These are phyloP conservation scores for Acrocephalus kingi DNA, from an alignment of 2,113 vertebrate species.

Conservation along the genomic window DNA sequence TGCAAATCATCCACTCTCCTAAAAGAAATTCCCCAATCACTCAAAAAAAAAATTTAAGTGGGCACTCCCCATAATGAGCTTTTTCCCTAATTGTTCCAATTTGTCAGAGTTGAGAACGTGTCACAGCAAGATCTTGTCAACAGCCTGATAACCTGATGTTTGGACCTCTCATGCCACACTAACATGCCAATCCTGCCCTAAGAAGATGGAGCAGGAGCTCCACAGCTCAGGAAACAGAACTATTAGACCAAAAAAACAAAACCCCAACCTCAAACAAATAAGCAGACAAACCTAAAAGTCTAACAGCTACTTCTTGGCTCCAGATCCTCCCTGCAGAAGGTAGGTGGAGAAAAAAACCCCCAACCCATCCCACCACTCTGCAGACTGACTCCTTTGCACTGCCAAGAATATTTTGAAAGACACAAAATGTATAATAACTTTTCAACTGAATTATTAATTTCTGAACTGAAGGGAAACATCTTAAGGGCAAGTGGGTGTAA, in stretches of 20 bases:
- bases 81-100: background rate
- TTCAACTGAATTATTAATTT: conserved; percentile 50
- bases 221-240: background rate
- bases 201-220: background rate
- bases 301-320: conserved; percentile 15
- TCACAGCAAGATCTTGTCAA: background rate
- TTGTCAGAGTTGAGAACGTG: background rate
- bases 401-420: conserved; percentile 51
- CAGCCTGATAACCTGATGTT: background rate
- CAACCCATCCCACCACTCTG: background rate
- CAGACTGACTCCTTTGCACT: conserved; percentile 22
- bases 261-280: background rate
- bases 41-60: background rate
- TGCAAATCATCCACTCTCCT: background rate
- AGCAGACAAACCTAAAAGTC: background rate
- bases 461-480: conserved; percentile 56
- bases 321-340: background rate
- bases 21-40: background rate
- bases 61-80: background rate
- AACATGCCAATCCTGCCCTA: background rate
- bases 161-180: background rate
- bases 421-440: conserved; percentile 32
- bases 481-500: conserved; percentile 35
- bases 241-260: background rate
- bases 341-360: background rate